phyloP scores from a whole-genome alignment of 2,888 invertebrate genomes.

The Clistopyga incitator region DNA sequence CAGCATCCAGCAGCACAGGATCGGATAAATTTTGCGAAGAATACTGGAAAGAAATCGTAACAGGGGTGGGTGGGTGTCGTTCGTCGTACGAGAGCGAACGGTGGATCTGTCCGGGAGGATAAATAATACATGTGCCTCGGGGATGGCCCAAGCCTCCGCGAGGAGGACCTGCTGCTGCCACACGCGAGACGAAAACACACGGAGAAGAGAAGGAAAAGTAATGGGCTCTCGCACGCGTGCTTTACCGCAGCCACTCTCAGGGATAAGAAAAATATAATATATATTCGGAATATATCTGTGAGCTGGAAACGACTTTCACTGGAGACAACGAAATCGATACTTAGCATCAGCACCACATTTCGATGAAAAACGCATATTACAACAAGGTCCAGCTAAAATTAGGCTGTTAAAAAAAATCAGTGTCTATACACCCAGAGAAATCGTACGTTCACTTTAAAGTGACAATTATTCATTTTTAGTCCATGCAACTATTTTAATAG shows the following conservation, averaged over 20 bases:
- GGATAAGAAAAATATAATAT: slow-evolving; percentile 58
- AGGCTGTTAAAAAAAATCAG: no score
- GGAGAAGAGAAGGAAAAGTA: slow-evolving; percentile 35
- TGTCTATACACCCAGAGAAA: no score
- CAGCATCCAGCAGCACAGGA: slow-evolving; percentile 3
- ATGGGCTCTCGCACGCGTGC: neutral
- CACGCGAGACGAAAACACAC: slow-evolving; percentile 2
- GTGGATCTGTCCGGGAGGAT: slow-evolving; percentile 59
- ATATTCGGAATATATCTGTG: slow-evolving; percentile 55
- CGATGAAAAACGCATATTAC: no score
- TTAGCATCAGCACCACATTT: neutral
- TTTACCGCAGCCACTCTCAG: slow-evolving; percentile 26
- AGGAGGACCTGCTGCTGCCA: slow-evolving; percentile 40
- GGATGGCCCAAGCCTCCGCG: slow-evolving; percentile 50
- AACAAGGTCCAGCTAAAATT: no score
- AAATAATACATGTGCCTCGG: slow-evolving; percentile 65
- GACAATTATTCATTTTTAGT: no score
- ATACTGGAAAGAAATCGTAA: slow-evolving; percentile 49
- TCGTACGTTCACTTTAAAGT: no score
- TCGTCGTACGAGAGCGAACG: slow-evolving; percentile 19
- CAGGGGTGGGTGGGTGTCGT: slow-evolving; percentile 10
- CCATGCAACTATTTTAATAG: no score
- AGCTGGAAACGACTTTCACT: slow-evolving; percentile 14
- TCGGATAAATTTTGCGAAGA: slow-evolving; percentile 57
- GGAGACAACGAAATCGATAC: slow-evolving; percentile 49